Evolutionary conservation across 23 tunicate genomes (phyloP).

Genomic region (Aplidium turbinatum): DNA sequence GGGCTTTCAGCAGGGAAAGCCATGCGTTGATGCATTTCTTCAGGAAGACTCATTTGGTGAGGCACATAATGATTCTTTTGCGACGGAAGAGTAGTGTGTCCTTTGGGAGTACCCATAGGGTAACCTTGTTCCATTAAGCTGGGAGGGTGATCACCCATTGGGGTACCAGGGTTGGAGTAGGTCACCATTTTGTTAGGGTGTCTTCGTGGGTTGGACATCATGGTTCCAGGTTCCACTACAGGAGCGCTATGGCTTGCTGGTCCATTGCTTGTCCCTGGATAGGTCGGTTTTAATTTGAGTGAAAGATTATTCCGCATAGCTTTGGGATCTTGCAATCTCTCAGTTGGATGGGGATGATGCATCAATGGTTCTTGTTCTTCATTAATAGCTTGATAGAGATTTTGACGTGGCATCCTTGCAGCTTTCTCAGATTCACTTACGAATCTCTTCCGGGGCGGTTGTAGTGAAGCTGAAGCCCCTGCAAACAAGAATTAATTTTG

Average conservation of each 20-base stretch:
- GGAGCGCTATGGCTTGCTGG: constrained; percentile 4
- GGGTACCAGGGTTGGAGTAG: constrained; percentile 62
- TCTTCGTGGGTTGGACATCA: not conserved
- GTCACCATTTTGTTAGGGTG: constrained; percentile 3
- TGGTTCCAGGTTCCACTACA: not conserved
- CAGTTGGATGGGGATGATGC: not conserved
- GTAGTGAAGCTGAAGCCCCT: constrained; percentile 2
- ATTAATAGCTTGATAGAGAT: constrained; percentile 3
- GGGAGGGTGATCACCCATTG: constrained; percentile 33
- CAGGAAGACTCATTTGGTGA: not conserved
- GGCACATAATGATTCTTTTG: constrained; percentile 10
- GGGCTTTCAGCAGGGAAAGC: not conserved
- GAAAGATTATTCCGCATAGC: not conserved
- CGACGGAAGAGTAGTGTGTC: constrained; percentile 35
- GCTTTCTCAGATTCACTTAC: constrained; percentile 12
- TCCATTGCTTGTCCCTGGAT: not conserved
- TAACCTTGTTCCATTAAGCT: constrained; percentile 2
- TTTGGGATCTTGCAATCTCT: not conserved
- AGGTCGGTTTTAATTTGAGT: not conserved
- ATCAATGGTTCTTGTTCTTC: constrained; percentile 13
- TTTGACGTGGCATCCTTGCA: not conserved
- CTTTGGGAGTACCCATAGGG: constrained; percentile 7
- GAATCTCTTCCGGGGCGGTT: constrained; percentile 13
- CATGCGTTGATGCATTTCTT: not conserved
- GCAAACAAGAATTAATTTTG: not conserved